Evolutionary conservation across 2,797 vertebrate species (phyloP).

Genomic region (Tangara arthus): DNA sequence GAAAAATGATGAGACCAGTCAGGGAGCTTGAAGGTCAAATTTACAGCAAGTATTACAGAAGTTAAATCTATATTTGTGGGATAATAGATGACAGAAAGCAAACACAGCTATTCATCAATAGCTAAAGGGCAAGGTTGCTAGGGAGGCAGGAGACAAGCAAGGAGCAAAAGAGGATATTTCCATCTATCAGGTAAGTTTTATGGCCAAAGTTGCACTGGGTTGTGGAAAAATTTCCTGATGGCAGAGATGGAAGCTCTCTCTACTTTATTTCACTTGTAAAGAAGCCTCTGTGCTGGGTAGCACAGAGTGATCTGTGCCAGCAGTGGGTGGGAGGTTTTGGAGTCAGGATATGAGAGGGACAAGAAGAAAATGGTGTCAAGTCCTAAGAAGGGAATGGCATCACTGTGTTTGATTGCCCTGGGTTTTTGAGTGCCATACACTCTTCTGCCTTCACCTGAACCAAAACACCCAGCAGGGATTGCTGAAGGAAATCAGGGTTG

Average conservation of each 20-base stretch:
- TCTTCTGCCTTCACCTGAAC: not conserved
- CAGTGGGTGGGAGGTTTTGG: not conserved
- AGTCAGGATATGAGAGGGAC: not conserved
- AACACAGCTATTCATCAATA: conserved; percentile 43
- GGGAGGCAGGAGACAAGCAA: not conserved
- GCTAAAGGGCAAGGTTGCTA: conserved; percentile 38
- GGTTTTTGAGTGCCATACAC: not conserved
- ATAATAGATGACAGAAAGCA: conserved; percentile 36
- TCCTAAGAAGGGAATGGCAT: not conserved
- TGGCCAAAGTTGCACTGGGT: not conserved
- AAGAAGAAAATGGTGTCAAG: not conserved
- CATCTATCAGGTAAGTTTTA: not conserved
- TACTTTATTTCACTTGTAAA: not conserved
- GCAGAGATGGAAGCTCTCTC: not conserved
- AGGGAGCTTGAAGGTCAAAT: conserved; percentile 39
- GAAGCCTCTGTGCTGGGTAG: not conserved
- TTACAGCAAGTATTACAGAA: conserved; percentile 43
- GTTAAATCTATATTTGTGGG: conserved; percentile 50
- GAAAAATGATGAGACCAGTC: conserved; percentile 40
- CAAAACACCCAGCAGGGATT: not conserved
- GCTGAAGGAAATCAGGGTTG: not conserved
- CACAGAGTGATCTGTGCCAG: not conserved
- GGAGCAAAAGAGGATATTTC: not conserved
- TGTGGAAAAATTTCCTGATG: not conserved
- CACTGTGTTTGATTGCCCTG: not conserved